Conservation (phyloP, 2,113 vertebrate genomes). For the Dromiciops gliroides region DNA sequence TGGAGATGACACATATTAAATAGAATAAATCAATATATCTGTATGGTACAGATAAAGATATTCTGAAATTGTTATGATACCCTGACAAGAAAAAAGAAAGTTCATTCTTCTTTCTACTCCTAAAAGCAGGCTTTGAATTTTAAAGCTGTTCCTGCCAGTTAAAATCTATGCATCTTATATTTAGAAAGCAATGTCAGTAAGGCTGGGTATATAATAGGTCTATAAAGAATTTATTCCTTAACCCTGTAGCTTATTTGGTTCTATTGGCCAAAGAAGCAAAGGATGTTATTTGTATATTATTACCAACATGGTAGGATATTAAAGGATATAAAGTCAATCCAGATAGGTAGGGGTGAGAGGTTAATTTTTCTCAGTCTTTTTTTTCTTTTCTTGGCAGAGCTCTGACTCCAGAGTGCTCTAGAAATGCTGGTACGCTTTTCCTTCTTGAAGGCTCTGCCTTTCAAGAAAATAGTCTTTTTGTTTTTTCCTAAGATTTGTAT, state of each 20-base stretch:
- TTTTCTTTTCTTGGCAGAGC: conserved; percentile 2
- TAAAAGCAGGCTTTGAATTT: neutral
- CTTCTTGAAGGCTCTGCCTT: conserved; percentile 17
- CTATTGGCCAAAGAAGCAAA: conserved; percentile 27
- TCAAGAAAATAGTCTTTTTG: conserved; percentile 33
- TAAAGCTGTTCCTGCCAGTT: neutral
- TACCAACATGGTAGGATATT: neutral
- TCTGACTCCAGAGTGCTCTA: conserved; percentile 17
- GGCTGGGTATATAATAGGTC: neutral
- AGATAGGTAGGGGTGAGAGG: conserved; percentile 8
- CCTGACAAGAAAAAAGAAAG: neutral
- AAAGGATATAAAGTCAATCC: conserved; percentile 11
- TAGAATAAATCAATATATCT: conserved; percentile 38
- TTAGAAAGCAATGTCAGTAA: conserved; percentile 5
- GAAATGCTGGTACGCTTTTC: conserved; percentile 26
- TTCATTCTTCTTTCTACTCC: neutral
- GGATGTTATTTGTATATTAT: conserved; percentile 16
- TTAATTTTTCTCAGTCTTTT: neutral
- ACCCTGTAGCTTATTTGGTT: conserved; percentile 11
- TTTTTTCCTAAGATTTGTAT: conserved; percentile 38
- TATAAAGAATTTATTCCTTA: conserved; percentile 32
- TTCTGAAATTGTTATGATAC: neutral
- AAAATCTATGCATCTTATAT: neutral
- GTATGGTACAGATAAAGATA: neutral
- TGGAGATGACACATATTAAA: conserved; percentile 35